These are phyloP conservation scores for Leptopterna dolabrata DNA, from an alignment of 2,888 invertebrate genomes.

Conservation along the genomic window DNA sequence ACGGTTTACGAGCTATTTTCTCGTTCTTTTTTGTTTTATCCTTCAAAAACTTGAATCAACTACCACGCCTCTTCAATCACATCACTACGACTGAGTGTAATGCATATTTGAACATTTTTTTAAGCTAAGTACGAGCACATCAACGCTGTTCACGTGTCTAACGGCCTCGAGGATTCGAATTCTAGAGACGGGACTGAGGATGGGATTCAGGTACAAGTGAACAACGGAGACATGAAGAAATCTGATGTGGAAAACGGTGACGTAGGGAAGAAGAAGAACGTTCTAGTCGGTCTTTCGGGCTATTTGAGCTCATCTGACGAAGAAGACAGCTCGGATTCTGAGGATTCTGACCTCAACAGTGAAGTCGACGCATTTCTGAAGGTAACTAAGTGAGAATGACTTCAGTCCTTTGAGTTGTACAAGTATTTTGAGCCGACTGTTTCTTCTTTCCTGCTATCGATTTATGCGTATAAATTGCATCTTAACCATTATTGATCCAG, in stretches of 20 bases:
- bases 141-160: slow-evolving; percentile 60
- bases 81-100: no score
- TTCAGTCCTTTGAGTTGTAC: no score
- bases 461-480: no score
- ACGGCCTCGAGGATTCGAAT: slow-evolving; percentile 45
- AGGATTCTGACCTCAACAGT: slow-evolving; percentile 56
- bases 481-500: not conserved
- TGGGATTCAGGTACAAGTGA: not conserved
- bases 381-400: slow-evolving; percentile 13
- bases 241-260: slow-evolving; percentile 23
- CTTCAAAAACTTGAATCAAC: no score
- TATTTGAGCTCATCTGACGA: slow-evolving; percentile 54
- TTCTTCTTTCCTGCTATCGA: no score
- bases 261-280: slow-evolving; percentile 45
- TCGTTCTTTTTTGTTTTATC: no score
- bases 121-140: slow-evolving; percentile 65
- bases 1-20: no score
- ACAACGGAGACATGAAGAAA: slow-evolving; percentile 12
- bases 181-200: slow-evolving; percentile 11
- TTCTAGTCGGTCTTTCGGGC: slow-evolving; percentile 57
- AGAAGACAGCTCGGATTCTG: slow-evolving; percentile 49
- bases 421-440: no score
- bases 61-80: no score
- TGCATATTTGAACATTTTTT: slow-evolving; percentile 34
- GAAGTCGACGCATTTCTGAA: slow-evolving; percentile 61